Evolutionary conservation across 2,113 vertebrate genomes (phyloP).

Genomic region (Larimichthys crocea): DNA sequence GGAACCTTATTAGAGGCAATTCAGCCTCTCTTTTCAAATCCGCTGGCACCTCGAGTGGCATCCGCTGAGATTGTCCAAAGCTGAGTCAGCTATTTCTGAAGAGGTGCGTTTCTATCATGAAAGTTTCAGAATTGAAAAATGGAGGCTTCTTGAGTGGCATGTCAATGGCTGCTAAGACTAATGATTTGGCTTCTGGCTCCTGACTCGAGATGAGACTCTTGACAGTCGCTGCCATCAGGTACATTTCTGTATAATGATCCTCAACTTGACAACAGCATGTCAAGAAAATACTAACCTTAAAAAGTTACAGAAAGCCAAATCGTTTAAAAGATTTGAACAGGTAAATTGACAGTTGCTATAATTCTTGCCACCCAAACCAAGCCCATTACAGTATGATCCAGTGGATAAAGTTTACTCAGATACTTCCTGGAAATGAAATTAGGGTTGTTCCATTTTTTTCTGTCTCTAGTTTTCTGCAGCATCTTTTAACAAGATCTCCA

Average conservation of each 20-base stretch:
- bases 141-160: slow-evolving; percentile 26
- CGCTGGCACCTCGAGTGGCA: not conserved
- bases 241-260: slow-evolving; percentile 59
- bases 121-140: slow-evolving; percentile 13
- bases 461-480: slow-evolving; percentile 40
- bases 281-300: slow-evolving; percentile 39
- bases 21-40: slow-evolving; percentile 28
- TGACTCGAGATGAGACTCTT: slow-evolving; percentile 32
- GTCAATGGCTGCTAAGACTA: slow-evolving; percentile 1
- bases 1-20: slow-evolving; percentile 40
- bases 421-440: slow-evolving; percentile 42
- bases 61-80: not conserved
- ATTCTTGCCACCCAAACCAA: not conserved
- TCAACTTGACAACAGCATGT: slow-evolving; percentile 34
- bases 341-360: not conserved
- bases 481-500: slow-evolving; percentile 63
- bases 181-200: slow-evolving; percentile 44
- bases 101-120: slow-evolving; percentile 28
- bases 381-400: not conserved
- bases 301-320: slow-evolving; percentile 13
- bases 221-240: not conserved
- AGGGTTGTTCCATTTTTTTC: slow-evolving; percentile 30
- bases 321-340: not conserved
- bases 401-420: not conserved
- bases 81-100: slow-evolving; percentile 24